Conservation (phyloP, 2,797 vertebrate genomes). For the Gorsachius magnificus region DNA sequence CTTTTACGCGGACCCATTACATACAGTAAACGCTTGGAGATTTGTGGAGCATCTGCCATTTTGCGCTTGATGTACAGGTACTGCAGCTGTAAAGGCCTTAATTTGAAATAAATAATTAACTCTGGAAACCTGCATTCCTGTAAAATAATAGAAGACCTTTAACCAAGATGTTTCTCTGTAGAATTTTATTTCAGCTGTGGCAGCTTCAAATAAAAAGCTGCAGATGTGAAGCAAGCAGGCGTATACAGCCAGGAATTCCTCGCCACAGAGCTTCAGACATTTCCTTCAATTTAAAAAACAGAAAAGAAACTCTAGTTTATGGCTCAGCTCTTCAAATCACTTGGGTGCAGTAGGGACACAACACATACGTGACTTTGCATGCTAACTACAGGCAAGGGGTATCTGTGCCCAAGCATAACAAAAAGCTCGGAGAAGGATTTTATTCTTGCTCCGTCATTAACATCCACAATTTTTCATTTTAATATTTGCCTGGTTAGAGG, state of each 20-base stretch:
- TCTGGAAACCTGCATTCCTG: not conserved
- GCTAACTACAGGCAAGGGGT: not conserved
- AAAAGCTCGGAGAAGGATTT: not conserved
- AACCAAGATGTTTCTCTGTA: not conserved
- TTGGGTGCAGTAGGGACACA: not conserved
- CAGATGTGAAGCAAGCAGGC: not conserved
- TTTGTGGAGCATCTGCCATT: not conserved
- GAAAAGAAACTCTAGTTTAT: not conserved
- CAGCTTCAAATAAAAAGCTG: not conserved
- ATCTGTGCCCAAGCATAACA: not conserved
- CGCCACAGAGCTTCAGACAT: not conserved
- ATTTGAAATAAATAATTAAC: not conserved
- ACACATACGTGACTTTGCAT: not conserved
- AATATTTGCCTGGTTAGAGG: not conserved
- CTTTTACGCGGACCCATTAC: not conserved
- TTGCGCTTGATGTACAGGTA: not conserved
- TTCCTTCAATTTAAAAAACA: not conserved
- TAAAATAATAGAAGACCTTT: not conserved
- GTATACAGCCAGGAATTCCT: not conserved
- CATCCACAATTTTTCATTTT: not conserved
- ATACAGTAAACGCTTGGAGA: not conserved
- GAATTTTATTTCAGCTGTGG: not conserved
- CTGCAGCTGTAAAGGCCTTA: not conserved
- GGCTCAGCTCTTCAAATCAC: not conserved
- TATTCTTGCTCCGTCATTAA: accelerated